Conservation (phyloP, 1,140 invertebrate species). For the Episyrphus balteatus region DNA sequence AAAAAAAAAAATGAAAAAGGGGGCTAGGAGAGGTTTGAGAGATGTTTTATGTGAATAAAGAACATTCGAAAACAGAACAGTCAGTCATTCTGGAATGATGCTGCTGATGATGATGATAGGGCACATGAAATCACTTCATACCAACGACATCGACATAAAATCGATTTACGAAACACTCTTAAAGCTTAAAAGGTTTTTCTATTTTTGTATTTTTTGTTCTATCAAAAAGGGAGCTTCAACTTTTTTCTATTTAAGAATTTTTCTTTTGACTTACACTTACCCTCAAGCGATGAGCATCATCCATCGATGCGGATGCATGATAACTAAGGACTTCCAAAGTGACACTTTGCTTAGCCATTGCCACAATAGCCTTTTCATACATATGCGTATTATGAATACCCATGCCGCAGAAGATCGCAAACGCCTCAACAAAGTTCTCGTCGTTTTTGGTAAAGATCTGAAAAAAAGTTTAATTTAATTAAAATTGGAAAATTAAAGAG, state of each 20-base stretch:
- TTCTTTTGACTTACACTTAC: constrained; percentile 44
- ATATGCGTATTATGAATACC: constrained; percentile 95
- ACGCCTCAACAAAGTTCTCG: constrained; percentile 89
- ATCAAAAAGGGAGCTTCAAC: background rate
- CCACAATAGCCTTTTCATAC: constrained; percentile 87
- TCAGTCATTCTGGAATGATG: too few relatives aligned
- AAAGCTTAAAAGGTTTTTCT: background rate
- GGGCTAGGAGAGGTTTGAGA: background rate
- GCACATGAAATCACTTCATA: too few relatives aligned
- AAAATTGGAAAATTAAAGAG: background rate
- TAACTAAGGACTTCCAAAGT: constrained; percentile 93
- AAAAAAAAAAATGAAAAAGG: background rate
- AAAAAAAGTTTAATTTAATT: background rate
- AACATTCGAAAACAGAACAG: too few relatives aligned
- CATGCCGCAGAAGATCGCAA: constrained; percentile 96
- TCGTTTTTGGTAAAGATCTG: constrained; percentile 75
- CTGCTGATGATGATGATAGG: too few relatives aligned
- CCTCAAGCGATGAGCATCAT: constrained; percentile 72
- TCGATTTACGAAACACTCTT: background rate
- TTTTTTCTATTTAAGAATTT: background rate
- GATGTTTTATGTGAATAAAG: background rate
- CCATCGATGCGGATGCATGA: constrained; percentile 82
- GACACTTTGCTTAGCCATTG: constrained; percentile 91
- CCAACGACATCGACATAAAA: too few relatives aligned
- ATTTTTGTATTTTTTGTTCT: background rate